Conservation (phyloP, 2,797 vertebrate genomes). For the Mormyrops attenuatus region DNA sequence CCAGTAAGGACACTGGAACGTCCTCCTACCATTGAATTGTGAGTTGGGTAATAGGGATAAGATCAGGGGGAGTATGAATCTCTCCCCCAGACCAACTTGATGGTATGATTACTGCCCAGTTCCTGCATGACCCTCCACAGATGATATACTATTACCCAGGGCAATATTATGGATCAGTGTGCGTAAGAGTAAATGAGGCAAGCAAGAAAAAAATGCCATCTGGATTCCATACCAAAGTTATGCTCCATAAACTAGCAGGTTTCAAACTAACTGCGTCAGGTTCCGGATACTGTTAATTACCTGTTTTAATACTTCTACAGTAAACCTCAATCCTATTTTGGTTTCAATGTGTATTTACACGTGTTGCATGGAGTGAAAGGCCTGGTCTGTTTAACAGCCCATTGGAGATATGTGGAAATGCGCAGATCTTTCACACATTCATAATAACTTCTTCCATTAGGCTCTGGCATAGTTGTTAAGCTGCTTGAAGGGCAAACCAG, state of each 20-base stretch:
- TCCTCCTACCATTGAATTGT: neutral
- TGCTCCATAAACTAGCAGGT: neutral
- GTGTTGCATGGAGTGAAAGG: neutral
- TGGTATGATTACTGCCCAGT: neutral
- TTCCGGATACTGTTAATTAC: neutral
- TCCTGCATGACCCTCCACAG: neutral
- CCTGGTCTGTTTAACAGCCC: slow-evolving; percentile 30
- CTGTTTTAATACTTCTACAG: neutral
- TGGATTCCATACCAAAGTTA: too few species aligned
- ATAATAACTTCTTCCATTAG: slow-evolving; percentile 47
- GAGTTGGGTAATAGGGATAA: neutral
- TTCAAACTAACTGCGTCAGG: neutral
- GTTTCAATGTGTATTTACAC: slow-evolving; percentile 13
- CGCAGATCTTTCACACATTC: slow-evolving; percentile 44
- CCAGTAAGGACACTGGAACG: neutral
- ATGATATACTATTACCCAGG: neutral
- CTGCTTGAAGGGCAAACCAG: slow-evolving; percentile 37
- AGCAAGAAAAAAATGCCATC: neutral
- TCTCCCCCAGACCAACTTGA: neutral
- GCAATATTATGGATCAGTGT: neutral
- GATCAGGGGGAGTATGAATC: neutral
- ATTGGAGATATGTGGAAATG: slow-evolving; percentile 32
- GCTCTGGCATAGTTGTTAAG: slow-evolving; percentile 41
- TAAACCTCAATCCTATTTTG: neutral
- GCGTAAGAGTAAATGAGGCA: neutral